A percentile compares a stretch with the other conserved stretches of the same genome.
Conservation (phyloP, 2,113 vertebrate species). For the Caloenas nicobarica region DNA sequence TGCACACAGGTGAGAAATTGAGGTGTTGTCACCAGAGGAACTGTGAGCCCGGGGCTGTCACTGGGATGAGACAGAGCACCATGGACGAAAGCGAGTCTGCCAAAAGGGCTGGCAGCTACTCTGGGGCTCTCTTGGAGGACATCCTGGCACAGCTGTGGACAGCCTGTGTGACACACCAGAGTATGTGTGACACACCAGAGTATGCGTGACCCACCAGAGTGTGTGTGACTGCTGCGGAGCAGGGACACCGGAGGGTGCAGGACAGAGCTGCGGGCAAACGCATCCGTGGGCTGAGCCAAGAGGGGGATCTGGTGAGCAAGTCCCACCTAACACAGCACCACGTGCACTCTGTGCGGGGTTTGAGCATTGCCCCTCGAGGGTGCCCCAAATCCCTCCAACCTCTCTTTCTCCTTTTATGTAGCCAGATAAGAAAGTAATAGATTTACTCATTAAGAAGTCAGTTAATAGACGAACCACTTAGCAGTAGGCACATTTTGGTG, state of each 20-base stretch:
- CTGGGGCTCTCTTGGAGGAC: not conserved
- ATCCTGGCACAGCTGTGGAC: not conserved
- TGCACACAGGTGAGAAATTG: rapidly evolving
- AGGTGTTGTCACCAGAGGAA: not conserved
- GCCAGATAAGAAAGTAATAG: not conserved
- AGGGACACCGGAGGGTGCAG: not conserved
- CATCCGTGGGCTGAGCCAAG: not conserved
- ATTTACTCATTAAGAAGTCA: not conserved
- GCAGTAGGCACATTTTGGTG: not conserved
- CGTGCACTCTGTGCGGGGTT: not conserved
- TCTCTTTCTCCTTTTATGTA: not conserved
- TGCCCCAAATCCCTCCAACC: not conserved
- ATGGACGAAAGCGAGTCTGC: not conserved
- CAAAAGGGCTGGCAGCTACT: not conserved
- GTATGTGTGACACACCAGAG: no score
- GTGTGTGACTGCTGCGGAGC: not conserved
- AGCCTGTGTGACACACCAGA: not conserved
- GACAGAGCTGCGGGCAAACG: not conserved
- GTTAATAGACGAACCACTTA: not conserved
- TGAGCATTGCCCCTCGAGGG: not conserved
- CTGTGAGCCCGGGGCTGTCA: rapidly evolving
- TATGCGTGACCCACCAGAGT: not conserved
- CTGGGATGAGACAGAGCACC: not conserved
- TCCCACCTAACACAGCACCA: not conserved
- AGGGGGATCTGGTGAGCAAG: not conserved